These are phyloP conservation scores for Oostethus manadensis DNA, from an alignment of 2,113 vertebrate genomes.

Conservation along the genomic window DNA sequence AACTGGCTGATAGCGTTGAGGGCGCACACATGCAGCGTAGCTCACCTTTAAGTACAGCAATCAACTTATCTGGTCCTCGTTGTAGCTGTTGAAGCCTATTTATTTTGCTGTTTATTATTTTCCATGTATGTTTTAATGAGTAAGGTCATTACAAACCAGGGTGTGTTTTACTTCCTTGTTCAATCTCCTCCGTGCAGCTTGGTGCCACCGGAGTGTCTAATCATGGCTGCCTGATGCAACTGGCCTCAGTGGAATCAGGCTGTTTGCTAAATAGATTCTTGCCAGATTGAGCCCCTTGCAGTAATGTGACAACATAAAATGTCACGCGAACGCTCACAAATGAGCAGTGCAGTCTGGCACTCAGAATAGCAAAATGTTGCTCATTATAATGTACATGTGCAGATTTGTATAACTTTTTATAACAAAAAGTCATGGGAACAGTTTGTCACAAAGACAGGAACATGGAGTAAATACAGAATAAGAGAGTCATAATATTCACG, in stretches of 20 bases:
- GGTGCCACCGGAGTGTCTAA: background rate
- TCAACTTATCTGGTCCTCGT: no score
- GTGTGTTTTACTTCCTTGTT: background rate
- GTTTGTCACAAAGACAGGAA: background rate
- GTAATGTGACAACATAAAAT: conserved; percentile 1
- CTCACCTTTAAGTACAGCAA: no score
- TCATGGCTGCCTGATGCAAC: background rate
- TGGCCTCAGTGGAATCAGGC: conserved; percentile 1
- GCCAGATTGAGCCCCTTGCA: background rate
- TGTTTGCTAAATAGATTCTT: background rate
- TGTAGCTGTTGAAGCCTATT: background rate
- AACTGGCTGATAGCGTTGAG: no score
- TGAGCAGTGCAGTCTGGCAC: background rate
- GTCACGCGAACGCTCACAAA: background rate
- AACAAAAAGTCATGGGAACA: no score
- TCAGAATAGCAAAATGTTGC: background rate
- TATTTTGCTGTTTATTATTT: background rate
- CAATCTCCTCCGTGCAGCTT: conserved; percentile 1
- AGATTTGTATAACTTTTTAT: background rate
- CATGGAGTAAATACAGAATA: no score
- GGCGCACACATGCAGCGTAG: no score
- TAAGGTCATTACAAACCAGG: background rate
- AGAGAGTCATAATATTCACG: no score
- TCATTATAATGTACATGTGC: background rate
- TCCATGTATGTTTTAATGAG: background rate